phyloP scores from a whole-genome alignment of 1,140 invertebrate genomes.

The Nasonia giraulti region DNA sequence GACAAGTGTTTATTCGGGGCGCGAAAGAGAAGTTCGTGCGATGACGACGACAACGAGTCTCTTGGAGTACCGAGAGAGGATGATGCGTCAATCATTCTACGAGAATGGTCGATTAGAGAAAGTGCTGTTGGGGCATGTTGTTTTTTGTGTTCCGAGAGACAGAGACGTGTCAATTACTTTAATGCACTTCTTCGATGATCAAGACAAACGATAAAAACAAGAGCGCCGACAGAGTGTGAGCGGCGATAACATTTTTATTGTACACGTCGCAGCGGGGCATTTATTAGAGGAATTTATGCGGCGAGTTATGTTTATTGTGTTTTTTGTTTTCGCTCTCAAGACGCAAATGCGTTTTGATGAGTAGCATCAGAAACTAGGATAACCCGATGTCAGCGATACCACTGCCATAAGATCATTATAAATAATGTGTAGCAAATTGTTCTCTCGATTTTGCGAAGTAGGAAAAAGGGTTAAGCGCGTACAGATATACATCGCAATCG shows the following conservation, averaged over 20 bases:
- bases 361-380: no score
- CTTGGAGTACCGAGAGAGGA: background rate
- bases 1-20: background rate
- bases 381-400: no score
- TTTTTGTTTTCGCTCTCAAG: no score
- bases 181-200: conserved; percentile 1
- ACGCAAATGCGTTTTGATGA: no score
- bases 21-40: no score
- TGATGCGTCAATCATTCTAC: background rate
- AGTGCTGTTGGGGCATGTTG: background rate
- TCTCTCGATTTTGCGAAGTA: no score
- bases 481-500: background rate
- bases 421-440: no score
- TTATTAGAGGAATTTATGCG: no score
- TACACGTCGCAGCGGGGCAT: background rate
- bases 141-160: background rate
- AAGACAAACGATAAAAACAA: conserved; percentile 16
- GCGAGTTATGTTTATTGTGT: background rate
- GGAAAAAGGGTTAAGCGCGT: no score
- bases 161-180: background rate
- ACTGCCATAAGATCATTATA: no score
- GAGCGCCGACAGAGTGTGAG: background rate
- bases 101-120: conserved; percentile 4
- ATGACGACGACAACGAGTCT: no score
- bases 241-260: background rate